Conservation (phyloP, 2,888 invertebrate species). For the Vannuccia rotundouncinata region DNA sequence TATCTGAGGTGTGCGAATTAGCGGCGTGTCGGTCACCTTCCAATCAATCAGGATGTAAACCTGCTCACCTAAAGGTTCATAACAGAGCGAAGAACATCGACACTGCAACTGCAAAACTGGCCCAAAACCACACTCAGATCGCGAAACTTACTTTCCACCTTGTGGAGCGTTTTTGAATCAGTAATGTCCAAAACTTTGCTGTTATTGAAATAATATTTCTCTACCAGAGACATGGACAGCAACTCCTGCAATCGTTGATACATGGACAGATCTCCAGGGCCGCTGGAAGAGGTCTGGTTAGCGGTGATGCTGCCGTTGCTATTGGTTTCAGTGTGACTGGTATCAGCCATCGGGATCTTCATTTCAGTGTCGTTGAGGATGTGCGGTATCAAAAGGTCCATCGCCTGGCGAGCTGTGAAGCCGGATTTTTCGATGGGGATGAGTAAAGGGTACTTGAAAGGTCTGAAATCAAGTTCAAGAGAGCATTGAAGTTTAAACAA, state of each 20-base stretch:
- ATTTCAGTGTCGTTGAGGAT: background rate
- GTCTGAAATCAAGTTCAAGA: background rate
- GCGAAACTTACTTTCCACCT: too few species aligned
- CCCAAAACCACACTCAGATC: background rate
- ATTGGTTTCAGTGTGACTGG: too few species aligned
- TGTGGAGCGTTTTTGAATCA: too few species aligned
- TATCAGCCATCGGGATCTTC: background rate
- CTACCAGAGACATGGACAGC: background rate
- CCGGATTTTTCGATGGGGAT: background rate
- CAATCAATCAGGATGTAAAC: too few species aligned
- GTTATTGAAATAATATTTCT: too few species aligned
- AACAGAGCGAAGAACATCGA: too few species aligned
- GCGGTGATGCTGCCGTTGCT: background rate
- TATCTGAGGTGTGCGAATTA: background rate
- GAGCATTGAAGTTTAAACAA: background rate
- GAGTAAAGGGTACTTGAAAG: background rate
- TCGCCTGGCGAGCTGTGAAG: background rate
- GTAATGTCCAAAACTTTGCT: too few species aligned
- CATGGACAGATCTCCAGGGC: background rate
- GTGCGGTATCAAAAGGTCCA: background rate
- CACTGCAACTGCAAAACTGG: too few species aligned
- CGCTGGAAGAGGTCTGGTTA: background rate
- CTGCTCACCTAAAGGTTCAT: too few species aligned
- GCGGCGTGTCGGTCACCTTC: background rate
- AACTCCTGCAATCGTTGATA: background rate